phyloP scores from a whole-genome alignment of 2,113 vertebrate species.

The Calyptommatus sinebrachiatus region DNA sequence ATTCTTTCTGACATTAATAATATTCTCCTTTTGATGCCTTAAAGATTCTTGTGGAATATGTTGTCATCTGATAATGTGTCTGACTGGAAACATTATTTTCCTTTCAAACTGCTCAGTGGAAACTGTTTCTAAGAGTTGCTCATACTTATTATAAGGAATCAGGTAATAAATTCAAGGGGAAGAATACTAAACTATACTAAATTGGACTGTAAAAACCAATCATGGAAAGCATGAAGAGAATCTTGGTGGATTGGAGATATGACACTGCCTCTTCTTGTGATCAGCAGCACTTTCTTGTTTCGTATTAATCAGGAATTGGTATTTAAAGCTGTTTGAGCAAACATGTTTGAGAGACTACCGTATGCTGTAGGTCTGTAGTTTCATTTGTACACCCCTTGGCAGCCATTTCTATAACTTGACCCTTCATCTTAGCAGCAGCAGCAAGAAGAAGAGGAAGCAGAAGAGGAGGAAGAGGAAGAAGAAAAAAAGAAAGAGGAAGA shows the following conservation, averaged over 20 bases:
- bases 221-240: neutral
- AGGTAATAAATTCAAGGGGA: neutral
- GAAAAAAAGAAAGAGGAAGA: too few relatives aligned
- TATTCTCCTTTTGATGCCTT: slow-evolving; percentile 31
- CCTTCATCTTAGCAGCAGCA: too few relatives aligned
- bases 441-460: too few relatives aligned
- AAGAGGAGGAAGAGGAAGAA: too few relatives aligned
- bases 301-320: too few relatives aligned
- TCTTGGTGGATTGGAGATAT: neutral
- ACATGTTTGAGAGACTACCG: too few relatives aligned
- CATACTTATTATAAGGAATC: neutral
- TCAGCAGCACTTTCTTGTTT: neutral
- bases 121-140: neutral
- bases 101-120: slow-evolving; percentile 3
- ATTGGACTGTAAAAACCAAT: neutral
- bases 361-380: too few relatives aligned
- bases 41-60: slow-evolving; percentile 26
- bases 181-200: neutral
- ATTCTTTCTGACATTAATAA: slow-evolving; percentile 47
- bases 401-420: too few relatives aligned
- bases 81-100: slow-evolving; percentile 26
- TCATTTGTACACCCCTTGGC: too few relatives aligned
- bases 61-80: slow-evolving; percentile 33
- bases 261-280: neutral
- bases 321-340: too few relatives aligned